Evolutionary conservation across 2,888 invertebrate genomes (phyloP).

Genomic region (Aproaerema taeniolella): DNA sequence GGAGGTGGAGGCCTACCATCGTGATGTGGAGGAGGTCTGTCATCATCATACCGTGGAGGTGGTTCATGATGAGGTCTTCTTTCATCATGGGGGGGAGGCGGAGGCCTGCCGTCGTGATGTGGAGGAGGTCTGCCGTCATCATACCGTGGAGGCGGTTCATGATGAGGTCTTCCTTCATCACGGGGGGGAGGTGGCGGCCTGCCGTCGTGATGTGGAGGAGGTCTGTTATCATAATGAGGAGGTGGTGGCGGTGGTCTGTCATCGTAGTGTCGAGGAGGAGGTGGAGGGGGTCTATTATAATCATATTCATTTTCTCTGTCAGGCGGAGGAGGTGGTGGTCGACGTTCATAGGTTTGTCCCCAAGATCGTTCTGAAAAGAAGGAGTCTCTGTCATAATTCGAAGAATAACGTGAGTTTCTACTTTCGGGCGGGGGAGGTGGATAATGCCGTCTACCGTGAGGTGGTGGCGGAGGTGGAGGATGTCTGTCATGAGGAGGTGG

Average conservation of each 20-base stretch:
- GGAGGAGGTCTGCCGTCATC: background rate
- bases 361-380: background rate
- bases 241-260: background rate
- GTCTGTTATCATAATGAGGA: background rate
- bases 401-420: conserved; percentile 8
- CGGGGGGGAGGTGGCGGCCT: conserved; percentile 13
- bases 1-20: conserved; percentile 12
- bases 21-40: background rate
- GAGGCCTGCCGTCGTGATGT: background rate
- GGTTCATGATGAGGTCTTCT: too few species aligned
- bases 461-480: conserved; percentile 10
- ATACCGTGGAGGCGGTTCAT: conserved; percentile 6
- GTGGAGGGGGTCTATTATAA: conserved; percentile 9
- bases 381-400: background rate
- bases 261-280: conserved; percentile 1
- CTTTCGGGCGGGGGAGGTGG: conserved; percentile 16
- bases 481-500: conserved; percentile 17
- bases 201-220: background rate
- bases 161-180: conserved; percentile 1
- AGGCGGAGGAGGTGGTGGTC: background rate
- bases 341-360: background rate
- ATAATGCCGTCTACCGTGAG: conserved; percentile 4
- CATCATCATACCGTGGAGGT: conserved; percentile 6
- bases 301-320: conserved; percentile 20
- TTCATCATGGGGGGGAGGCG: conserved; percentile 13